Percentiles rank a stretch among this genome's conserved stretches.
Conservation (phyloP, 2,113 vertebrate genomes). For the Cryptotis parvus region DNA sequence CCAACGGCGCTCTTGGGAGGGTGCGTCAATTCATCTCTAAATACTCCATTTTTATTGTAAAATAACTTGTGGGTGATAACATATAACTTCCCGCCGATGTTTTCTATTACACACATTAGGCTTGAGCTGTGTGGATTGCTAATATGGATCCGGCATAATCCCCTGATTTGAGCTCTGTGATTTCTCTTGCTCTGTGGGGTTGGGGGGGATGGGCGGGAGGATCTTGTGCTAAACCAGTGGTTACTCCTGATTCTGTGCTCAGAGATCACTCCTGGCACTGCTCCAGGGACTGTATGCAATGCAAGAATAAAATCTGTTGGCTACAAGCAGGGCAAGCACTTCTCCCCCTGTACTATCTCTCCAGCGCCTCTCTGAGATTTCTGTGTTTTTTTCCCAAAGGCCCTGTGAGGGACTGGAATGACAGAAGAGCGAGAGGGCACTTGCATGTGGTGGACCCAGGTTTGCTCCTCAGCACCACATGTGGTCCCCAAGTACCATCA, state of each 20-base stretch:
- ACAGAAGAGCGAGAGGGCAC: no score
- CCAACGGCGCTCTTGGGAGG: background rate
- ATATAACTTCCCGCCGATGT: conserved; percentile 85
- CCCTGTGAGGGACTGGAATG: conserved; percentile 95
- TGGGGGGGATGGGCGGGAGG: no score
- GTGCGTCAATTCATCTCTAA: background rate
- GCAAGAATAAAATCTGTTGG: no score
- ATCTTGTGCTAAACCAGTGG: no score
- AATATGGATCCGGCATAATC: conserved; percentile 95
- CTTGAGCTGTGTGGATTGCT: conserved; percentile 93
- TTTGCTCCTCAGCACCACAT: no score
- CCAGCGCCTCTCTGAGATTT: conserved; percentile 77
- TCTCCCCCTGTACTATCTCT: no score
- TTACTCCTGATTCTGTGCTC: no score
- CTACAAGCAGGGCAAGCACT: background rate
- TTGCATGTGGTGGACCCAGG: no score
- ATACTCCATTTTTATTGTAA: conserved; percentile 18
- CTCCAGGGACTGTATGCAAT: no score
- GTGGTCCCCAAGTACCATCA: no score
- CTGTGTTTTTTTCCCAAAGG: conserved; percentile 91
- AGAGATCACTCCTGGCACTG: no score
- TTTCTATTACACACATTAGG: conserved; percentile 92
- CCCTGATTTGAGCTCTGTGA: conserved; percentile 93
- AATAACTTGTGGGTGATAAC: conserved; percentile 74
- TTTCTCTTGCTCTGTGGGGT: conserved; percentile 88